Percentiles rank a stretch among this genome's conserved stretches.
Conservation (phyloP, 2,888 invertebrate species). For the Nysson spinosus region DNA sequence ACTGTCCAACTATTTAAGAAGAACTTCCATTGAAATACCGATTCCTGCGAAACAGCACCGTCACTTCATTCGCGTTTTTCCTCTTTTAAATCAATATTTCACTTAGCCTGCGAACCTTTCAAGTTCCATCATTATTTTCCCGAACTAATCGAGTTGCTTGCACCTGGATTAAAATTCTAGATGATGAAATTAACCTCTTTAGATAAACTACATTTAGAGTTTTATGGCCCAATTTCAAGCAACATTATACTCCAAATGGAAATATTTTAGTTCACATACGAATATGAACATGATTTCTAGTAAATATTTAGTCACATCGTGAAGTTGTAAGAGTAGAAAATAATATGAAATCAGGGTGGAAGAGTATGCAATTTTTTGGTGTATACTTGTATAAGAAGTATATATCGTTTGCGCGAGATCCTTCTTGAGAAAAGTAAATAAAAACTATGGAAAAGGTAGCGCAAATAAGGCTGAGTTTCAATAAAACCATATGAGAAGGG, state of each 20-base stretch:
- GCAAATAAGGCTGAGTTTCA: conserved; percentile 10
- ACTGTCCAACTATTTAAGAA: conserved; percentile 5
- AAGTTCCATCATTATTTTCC: neutral
- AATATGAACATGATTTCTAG: too few species aligned
- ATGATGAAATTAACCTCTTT: neutral
- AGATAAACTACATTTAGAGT: too few species aligned
- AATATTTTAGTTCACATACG: too few species aligned
- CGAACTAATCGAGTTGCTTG: too few species aligned
- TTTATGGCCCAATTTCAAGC: too few species aligned
- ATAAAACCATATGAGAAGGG: conserved; percentile 20
- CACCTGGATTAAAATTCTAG: neutral
- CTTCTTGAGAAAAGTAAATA: neutral
- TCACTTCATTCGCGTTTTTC: conserved; percentile 2
- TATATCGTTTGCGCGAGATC: conserved; percentile 1
- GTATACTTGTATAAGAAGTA: too few species aligned
- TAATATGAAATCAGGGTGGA: conserved; percentile 6
- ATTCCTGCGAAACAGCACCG: conserved; percentile 1
- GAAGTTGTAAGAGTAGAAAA: too few species aligned
- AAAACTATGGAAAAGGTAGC: conserved; percentile 2
- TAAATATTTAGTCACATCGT: too few species aligned
- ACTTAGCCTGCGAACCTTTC: conserved; percentile 1
- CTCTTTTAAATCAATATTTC: conserved; percentile 20
- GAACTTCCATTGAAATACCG: neutral
- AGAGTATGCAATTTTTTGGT: neutral
- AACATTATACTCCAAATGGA: too few species aligned